Percentiles rank a stretch among this genome's conserved stretches.
phyloP scores from a whole-genome alignment of 2,888 invertebrate species.

The Tuberolachnus salignus region DNA sequence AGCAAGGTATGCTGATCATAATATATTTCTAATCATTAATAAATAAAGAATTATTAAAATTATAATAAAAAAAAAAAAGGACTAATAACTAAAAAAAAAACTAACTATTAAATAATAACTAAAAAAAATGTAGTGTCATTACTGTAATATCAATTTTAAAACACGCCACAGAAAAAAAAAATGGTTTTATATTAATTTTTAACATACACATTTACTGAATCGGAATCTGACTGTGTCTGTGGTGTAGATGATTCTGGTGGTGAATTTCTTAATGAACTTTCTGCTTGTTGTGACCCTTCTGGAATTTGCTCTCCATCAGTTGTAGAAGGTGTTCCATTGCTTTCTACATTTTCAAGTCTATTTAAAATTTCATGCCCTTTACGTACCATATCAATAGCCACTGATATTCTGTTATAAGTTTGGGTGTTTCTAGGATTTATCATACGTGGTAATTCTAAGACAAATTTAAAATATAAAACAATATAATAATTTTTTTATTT shows the following conservation, averaged over 20 bases:
- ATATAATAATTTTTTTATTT: too few relatives aligned
- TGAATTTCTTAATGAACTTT: slow-evolving; percentile 47
- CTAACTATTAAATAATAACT: too few relatives aligned
- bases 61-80: too few relatives aligned
- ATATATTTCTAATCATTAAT: too few relatives aligned
- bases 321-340: slow-evolving; percentile 47
- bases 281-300: slow-evolving; percentile 14
- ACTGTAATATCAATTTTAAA: too few relatives aligned
- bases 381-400: slow-evolving; percentile 63
- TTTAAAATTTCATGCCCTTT: slow-evolving; percentile 64
- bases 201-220: slow-evolving; percentile 50
- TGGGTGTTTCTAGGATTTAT: slow-evolving; percentile 19
- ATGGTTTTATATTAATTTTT: background rate
- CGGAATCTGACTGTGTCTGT: slow-evolving; percentile 25
- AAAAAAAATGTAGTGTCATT: too few relatives aligned
- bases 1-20: too few relatives aligned
- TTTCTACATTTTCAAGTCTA: slow-evolving; percentile 63
- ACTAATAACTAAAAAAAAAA: too few relatives aligned
- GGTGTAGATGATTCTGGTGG: slow-evolving; percentile 60
- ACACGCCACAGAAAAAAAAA: too few relatives aligned
- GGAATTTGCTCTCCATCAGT: slow-evolving; percentile 61
- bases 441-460: slow-evolving; percentile 31
- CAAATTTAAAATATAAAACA: background rate
- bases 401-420: slow-evolving; percentile 57
- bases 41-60: too few relatives aligned